Conservation (phyloP, 2,113 vertebrate genomes). For the mouse (Mus musculus) region GRCm39 chr3:154561501-154562000, state of each 20-base stretch:
- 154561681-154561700: background rate
- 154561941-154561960: constrained; percentile 63
- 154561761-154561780: background rate
- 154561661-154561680: background rate
- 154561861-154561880: background rate
- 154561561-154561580: background rate
- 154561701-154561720: background rate
- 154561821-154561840: background rate
- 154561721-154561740: background rate
- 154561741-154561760: background rate
- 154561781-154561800: background rate
- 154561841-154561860: background rate
- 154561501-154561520: background rate
- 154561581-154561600: background rate
- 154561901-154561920: constrained; percentile 63
- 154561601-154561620: no score
- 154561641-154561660: background rate
- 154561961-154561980: constrained; percentile 73
- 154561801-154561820: background rate
- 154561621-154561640: background rate
- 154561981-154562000: constrained; percentile 56
- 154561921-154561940: constrained; percentile 56
- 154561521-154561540: background rate
- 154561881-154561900: constrained; percentile 54
- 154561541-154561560: background rate